Percentiles rank a stretch among this genome's conserved stretches.
These are phyloP conservation scores for Cheilosia pagana DNA, from an alignment of 2,888 invertebrate species.

Conservation along the genomic window DNA sequence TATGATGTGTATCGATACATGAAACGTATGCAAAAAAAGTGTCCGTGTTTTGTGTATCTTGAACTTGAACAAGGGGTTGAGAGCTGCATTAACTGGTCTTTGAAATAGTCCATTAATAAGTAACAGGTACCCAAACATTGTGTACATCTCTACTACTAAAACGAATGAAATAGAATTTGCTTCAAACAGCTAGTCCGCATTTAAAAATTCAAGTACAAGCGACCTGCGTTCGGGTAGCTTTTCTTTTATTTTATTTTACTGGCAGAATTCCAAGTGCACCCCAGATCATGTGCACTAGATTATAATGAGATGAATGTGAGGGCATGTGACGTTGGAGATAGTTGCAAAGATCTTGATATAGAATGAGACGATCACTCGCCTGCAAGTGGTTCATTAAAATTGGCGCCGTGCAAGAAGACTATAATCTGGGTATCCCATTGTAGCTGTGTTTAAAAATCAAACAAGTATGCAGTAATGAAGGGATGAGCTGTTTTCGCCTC, in stretches of 20 bases:
- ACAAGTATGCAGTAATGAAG: neutral
- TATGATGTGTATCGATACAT: no score
- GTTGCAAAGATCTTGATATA: slow-evolving; percentile 25
- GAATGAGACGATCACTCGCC: neutral
- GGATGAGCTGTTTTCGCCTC: no score
- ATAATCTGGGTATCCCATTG: neutral
- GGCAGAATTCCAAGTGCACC: slow-evolving; percentile 52
- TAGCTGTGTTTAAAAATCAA: neutral
- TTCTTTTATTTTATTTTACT: slow-evolving; percentile 25
- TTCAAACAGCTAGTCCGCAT: neutral
- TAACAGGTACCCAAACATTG: no score
- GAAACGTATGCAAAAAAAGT: no score
- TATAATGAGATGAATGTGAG: slow-evolving; percentile 54
- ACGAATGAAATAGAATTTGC: slow-evolving; percentile 7
- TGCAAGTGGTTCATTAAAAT: slow-evolving; percentile 12
- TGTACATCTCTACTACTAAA: neutral
- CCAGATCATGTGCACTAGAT: slow-evolving; percentile 64
- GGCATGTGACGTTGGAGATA: slow-evolving; percentile 56
- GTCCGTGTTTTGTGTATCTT: no score
- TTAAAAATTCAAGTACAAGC: slow-evolving; percentile 19
- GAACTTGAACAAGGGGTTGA: no score
- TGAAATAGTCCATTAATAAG: neutral
- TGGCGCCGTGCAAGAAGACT: slow-evolving; percentile 53
- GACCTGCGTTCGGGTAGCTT: slow-evolving; percentile 44
- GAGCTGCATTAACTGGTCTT: no score